These are phyloP conservation scores for Hydrolagus affinis DNA, from an alignment of 2,113 vertebrate genomes.

Conservation along the genomic window DNA sequence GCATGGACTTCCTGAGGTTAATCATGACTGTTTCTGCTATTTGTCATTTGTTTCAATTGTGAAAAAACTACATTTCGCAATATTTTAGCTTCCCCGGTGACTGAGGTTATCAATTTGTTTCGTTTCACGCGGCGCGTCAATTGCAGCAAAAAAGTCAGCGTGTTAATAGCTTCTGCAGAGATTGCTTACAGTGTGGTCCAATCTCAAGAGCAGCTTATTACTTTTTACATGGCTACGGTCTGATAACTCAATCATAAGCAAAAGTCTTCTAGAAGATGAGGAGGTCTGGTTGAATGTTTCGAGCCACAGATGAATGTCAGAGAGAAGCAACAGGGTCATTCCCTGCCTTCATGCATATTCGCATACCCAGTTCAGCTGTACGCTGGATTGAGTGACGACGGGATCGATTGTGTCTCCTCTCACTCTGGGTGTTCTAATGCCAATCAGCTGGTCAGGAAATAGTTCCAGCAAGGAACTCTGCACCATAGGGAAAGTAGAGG, in stretches of 20 bases:
- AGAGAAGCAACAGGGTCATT: too few species aligned
- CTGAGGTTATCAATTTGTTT: background rate
- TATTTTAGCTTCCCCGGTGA: too few species aligned
- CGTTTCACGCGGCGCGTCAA: background rate
- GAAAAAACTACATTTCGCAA: background rate
- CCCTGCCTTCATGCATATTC: too few species aligned
- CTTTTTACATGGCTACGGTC: background rate
- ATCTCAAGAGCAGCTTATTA: too few species aligned
- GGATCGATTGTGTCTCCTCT: too few species aligned
- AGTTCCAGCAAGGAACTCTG: too few species aligned
- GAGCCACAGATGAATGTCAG: background rate
- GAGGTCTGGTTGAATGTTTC: background rate
- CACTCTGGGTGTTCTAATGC: too few species aligned
- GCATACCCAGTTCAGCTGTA: too few species aligned
- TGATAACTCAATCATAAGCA: background rate
- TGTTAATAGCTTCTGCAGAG: background rate
- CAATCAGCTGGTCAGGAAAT: too few species aligned
- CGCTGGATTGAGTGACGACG: too few species aligned
- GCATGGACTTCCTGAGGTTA: background rate
- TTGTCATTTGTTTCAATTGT: conserved; percentile 20
- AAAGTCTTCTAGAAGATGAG: background rate
- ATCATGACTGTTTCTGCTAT: background rate
- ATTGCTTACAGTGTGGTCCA: too few species aligned
- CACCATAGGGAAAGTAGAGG: too few species aligned
- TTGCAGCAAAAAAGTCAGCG: background rate